phyloP scores from a whole-genome alignment of 2,113 vertebrate species.

The Gasterosteus nipponicus region DNA sequence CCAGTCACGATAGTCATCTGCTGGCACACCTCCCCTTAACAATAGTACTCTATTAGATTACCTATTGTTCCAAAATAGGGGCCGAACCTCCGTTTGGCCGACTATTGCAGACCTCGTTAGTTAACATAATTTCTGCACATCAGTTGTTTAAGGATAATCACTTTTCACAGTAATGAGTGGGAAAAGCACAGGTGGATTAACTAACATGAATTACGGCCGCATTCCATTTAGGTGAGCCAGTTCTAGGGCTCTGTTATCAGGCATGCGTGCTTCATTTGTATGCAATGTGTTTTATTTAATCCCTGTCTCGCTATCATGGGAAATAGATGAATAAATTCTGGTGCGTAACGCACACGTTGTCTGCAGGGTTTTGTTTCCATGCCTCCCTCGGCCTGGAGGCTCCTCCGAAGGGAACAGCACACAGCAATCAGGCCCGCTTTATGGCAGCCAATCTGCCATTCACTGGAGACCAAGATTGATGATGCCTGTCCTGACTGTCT shows the following conservation, averaged over 20 bases:
- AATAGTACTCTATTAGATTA: background rate
- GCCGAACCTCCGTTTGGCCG: background rate
- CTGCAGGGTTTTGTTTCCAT: slow-evolving; percentile 58
- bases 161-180: background rate
- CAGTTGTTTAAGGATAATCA: background rate
- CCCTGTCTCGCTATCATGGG: slow-evolving; percentile 20
- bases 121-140: background rate
- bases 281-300: slow-evolving; percentile 15
- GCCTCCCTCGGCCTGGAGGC: slow-evolving; percentile 40
- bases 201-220: background rate
- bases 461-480: slow-evolving; percentile 60
- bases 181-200: background rate
- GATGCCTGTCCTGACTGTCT: slow-evolving; percentile 58
- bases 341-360: slow-evolving; percentile 37
- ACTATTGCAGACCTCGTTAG: background rate
- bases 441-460: slow-evolving; percentile 67
- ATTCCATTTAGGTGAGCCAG: background rate
- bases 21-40: background rate
- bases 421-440: slow-evolving; percentile 56
- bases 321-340: slow-evolving; percentile 3
- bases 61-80: background rate
- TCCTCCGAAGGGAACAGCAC: slow-evolving; percentile 53
- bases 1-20: background rate
- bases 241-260: background rate
- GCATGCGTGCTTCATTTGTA: background rate